Percentiles rank a stretch among this genome's conserved stretches.
phyloP scores from a whole-genome alignment of 2,888 invertebrate genomes.

The Leptinotarsa peninsularis region DNA sequence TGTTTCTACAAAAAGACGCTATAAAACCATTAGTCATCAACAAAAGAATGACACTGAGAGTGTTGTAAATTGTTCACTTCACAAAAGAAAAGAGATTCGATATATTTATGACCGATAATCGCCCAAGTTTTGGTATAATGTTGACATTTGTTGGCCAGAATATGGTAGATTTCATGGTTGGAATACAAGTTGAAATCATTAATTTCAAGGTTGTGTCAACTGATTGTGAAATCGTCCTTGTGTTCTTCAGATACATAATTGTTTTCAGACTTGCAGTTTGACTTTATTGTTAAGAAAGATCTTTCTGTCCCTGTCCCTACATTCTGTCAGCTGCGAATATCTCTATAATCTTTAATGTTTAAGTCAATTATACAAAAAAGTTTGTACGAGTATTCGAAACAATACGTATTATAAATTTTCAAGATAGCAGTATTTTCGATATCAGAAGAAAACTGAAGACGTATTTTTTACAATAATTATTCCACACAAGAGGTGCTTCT shows the following conservation, averaged over 20 bases:
- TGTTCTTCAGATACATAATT: background rate
- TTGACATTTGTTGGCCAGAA: conserved; percentile 29
- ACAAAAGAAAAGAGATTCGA: conserved; percentile 27
- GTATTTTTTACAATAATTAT: no score
- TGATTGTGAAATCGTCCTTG: background rate
- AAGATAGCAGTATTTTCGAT: no score
- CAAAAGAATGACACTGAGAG: conserved; percentile 12
- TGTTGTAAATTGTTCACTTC: conserved; percentile 24
- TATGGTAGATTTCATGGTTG: conserved; percentile 26
- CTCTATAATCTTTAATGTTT: no score
- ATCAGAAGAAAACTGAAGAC: no score
- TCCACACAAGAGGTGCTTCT: no score
- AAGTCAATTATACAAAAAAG: no score
- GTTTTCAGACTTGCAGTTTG: no score
- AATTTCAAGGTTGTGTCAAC: conserved; percentile 22
- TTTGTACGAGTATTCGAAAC: no score
- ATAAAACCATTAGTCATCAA: conserved; percentile 33
- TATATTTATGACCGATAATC: conserved; percentile 29
- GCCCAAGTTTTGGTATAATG: conserved; percentile 21
- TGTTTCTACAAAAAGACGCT: conserved; percentile 18
- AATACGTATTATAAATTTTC: no score
- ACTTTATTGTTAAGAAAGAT: no score
- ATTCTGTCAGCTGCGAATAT: no score
- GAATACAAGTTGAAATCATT: conserved; percentile 5
- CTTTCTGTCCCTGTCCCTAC: no score